These are phyloP conservation scores for Galleria mellonella DNA, from an alignment of 1,140 invertebrate species.

Conservation along the genomic window DNA sequence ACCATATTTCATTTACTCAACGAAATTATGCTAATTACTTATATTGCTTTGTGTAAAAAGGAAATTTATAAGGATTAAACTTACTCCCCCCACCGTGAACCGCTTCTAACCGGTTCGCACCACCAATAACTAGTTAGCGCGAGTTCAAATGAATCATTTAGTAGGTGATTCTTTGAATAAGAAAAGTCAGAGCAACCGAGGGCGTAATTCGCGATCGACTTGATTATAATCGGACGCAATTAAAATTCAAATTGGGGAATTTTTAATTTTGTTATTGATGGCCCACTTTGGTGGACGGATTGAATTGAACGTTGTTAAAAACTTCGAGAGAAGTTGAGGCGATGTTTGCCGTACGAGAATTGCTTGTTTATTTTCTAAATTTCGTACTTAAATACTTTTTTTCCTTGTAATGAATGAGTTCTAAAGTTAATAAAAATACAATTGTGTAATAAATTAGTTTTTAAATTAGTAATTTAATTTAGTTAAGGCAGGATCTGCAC, in stretches of 20 bases:
- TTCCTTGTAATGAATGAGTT: conserved; percentile 1
- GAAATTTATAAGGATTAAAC: conserved; percentile 75
- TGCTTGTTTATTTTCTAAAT: conserved; percentile 50
- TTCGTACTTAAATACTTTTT: conserved; percentile 10
- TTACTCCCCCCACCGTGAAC: conserved; percentile 46
- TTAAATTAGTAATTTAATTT: no score
- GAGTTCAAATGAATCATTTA: conserved; percentile 66
- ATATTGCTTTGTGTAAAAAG: conserved; percentile 75
- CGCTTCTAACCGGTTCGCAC: conserved; percentile 33
- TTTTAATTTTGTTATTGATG: conserved; percentile 73
- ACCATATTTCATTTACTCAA: conserved; percentile 75
- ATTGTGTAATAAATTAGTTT: no score
- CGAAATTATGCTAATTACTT: conserved; percentile 75
- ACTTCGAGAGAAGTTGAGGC: conserved; percentile 40
- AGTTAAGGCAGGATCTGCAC: no score
- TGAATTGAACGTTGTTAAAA: conserved; percentile 57
- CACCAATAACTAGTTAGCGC: conserved; percentile 39
- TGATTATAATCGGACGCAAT: conserved; percentile 70
- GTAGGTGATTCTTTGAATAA: conserved; percentile 42
- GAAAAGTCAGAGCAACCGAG: conserved; percentile 42
- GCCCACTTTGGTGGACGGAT: conserved; percentile 50
- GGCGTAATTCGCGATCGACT: conserved; percentile 49
- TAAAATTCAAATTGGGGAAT: conserved; percentile 73
- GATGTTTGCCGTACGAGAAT: conserved; percentile 39
- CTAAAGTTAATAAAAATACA: not conserved